Base-by-base conservation (phyloP, 2,797 vertebrate genomes). In the Podarcis lilfordi region DNA sequence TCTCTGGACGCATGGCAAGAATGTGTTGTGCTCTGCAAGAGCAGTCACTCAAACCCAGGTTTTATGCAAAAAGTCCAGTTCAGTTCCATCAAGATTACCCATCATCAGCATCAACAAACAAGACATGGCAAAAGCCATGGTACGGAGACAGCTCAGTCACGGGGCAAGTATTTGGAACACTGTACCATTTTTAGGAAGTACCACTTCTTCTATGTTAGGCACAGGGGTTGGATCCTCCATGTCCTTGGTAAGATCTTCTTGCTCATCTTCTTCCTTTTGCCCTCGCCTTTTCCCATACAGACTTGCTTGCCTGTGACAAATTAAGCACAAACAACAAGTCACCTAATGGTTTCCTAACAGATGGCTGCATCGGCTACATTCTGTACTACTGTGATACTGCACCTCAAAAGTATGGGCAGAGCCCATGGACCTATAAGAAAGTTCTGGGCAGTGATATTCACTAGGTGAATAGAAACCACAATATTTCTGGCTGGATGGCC, bases 191-290 rank as follows among this genome's bases (percentile, higher is more conserved):
- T 99, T 99, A 82, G 99, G 98, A 91, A 98, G 96, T 74, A 98
- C 97, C 88, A 99, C 98, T 94, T 99, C 99, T 91, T 99, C 98
- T 95, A 99, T 97, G 92, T 98, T 98, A 59, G 99, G 98, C 3
- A 99, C 98, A 0, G 98, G 98, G 0, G 98, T 98, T 15, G 99
- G 99, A 92, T 99, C 98, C 89, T 99, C 99, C 97, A 99, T 96
- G 93, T 99, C 99, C 96, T 99, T 99, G 13, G 98, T 98, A 84
- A 98, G 96, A 91, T 99, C 99, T 93, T 99, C 99, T 91, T 99
- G 98, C 0, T 97, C 98, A 85, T 99, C 99, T 66, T 99, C 99
- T 0, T 99, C 99, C 74, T 98, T 98, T 95, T 99, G 98, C 81
- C 97, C 98, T 76, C 98, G 96, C 25, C 98, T 97, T 64, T 99